Evolutionary conservation across 2,797 vertebrate genomes (phyloP).

Genomic region (Microctenopoma steveboyesi): DNA sequence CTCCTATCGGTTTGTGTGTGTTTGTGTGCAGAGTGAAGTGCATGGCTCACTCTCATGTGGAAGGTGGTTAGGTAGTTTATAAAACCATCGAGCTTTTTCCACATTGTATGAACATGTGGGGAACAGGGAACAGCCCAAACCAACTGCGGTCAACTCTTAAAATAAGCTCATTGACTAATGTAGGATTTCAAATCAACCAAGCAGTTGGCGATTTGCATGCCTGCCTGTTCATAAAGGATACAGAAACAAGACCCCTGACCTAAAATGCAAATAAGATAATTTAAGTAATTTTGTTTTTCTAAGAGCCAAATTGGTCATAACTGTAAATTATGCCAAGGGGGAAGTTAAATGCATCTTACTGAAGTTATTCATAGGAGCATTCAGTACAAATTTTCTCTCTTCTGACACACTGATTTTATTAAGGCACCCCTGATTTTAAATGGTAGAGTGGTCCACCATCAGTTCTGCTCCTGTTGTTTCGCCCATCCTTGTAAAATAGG

Average conservation of each 20-base stretch:
- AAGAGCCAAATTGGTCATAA: slow-evolving; percentile 43
- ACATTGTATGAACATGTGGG: slow-evolving; percentile 73
- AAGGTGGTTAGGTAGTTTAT: slow-evolving; percentile 68
- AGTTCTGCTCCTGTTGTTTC: slow-evolving; percentile 42
- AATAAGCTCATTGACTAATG: slow-evolving; percentile 79
- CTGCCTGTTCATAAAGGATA: slow-evolving; percentile 57
- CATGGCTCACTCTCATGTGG: slow-evolving; percentile 34
- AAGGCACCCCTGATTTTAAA: neutral
- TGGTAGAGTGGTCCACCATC: slow-evolving; percentile 14
- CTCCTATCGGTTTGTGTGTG: slow-evolving; percentile 1
- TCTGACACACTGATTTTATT: slow-evolving; percentile 36
- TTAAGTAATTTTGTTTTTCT: slow-evolving; percentile 53
- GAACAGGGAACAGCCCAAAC: slow-evolving; percentile 67
- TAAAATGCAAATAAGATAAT: slow-evolving; percentile 63
- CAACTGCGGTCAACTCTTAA: slow-evolving; percentile 72
- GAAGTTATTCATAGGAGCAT: neutral
- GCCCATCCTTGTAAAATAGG: slow-evolving; percentile 36
- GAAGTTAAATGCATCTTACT: slow-evolving; percentile 29
- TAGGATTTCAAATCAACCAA: slow-evolving; percentile 67
- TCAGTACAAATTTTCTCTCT: slow-evolving; percentile 1
- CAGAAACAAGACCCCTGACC: slow-evolving; percentile 63
- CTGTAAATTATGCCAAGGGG: slow-evolving; percentile 32
- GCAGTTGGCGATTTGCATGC: slow-evolving; percentile 56
- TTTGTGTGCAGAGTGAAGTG: slow-evolving; percentile 9
- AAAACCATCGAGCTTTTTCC: slow-evolving; percentile 70